Base-by-base conservation (phyloP, 2,113 vertebrate genomes). In the Syngnathus typhle region DNA sequence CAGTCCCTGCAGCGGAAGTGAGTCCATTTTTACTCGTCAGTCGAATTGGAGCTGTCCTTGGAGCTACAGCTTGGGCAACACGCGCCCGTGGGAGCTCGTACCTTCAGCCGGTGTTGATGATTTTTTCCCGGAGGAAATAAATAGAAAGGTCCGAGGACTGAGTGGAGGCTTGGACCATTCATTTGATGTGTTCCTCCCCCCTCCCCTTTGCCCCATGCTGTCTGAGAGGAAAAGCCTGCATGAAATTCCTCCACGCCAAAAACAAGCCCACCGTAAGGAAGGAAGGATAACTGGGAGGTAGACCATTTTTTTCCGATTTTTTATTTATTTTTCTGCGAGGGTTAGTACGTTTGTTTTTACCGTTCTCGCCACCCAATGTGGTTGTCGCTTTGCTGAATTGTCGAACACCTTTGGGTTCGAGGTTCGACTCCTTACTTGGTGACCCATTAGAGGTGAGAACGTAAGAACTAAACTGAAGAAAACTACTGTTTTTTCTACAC, bases 21-120 rank as follows among this genome's bases (percentile, higher is more conserved):
- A 70, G 86, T 91, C 88, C 89, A 88, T 91, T 91, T 89, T 89
- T 89, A 32, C 27, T 80, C 80, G 89, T 90, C 89, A 91, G 67
- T 72, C 23, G 87, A 91, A 91, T 87, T 82, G 90, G 89, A 93
- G 92, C 89, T 84, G 89, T 92, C 89, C 85, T 76, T 75, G 83
- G 89, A 81, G 89, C 70, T 64, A 78, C 89, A 82, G 73, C 86
- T 68, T 67, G 67, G 85, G 87, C 79, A 70, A 77, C 82, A 77
- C 74, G 83, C 81, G 80, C 67, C 46, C 36, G 2, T 18, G n/a
- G 46, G 23, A 37, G 27, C 36, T 37, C 62, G 23, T 47, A 58
- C 15, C 36, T 27, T 60, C 58, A 49, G 74, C 71, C 76, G 18
- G 60, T 43, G 38, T 72, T 13, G 4, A 60, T 16, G 61, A 32